phyloP scores from a whole-genome alignment of 2,797 vertebrate genomes.

The Chiloscyllium punctatum region DNA sequence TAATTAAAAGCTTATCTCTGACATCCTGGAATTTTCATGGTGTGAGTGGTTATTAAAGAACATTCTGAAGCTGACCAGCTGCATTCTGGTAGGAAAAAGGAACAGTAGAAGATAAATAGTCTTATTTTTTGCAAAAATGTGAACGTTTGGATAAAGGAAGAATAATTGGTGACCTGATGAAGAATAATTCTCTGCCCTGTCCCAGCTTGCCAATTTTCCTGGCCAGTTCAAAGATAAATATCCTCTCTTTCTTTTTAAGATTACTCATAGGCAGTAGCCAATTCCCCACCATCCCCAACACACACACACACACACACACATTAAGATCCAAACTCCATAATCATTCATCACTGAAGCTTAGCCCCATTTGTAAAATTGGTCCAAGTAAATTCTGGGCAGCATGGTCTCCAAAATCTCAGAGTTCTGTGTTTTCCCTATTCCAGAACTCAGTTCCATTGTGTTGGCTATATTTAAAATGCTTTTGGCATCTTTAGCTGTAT shows the following conservation, averaged over 20 bases:
- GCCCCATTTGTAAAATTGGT: too few relatives aligned
- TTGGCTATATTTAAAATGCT: background rate
- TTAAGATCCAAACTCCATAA: too few relatives aligned
- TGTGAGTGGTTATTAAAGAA: too few relatives aligned
- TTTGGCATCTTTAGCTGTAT: background rate
- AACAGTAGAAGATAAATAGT: background rate
- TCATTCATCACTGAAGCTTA: too few relatives aligned
- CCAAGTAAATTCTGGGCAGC: background rate
- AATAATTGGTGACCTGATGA: too few relatives aligned
- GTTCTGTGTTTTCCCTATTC: too few relatives aligned
- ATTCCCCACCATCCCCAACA: too few relatives aligned
- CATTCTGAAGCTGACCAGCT: too few relatives aligned
- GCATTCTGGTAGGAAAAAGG: background rate
- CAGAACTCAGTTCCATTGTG: background rate
- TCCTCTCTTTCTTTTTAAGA: background rate
- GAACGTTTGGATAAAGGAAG: background rate
- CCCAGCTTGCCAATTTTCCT: background rate
- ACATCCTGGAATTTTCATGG: background rate
- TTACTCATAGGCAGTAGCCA: background rate
- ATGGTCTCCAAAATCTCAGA: background rate
- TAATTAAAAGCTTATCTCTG: background rate
- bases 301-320: too few relatives aligned
- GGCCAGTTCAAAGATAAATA: background rate
- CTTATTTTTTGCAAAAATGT: background rate
- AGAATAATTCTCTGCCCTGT: background rate